Conservation (phyloP, 2,113 vertebrate species). For the Callipepla squamata region DNA sequence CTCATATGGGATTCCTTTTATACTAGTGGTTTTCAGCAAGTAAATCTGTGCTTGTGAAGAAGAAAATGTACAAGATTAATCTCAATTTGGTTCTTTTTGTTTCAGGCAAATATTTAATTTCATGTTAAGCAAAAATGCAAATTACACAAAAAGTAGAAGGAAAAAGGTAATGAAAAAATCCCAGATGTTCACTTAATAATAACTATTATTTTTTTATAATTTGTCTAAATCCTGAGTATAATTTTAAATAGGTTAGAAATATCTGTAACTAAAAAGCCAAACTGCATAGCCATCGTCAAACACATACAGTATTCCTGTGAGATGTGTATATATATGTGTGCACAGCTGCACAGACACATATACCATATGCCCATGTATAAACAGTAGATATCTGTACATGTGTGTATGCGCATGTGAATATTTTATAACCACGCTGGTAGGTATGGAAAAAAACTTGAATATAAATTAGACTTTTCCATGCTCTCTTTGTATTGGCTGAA, state of each 20-base stretch:
- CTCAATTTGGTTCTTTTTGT: neutral
- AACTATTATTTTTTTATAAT: neutral
- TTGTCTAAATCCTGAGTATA: neutral
- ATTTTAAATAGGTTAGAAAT: neutral
- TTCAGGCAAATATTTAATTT: neutral
- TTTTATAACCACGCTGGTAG: constrained; percentile 24
- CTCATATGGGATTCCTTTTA: neutral
- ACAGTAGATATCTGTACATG: constrained; percentile 3
- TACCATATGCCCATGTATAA: constrained; percentile 40
- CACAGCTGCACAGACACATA: constrained; percentile 50
- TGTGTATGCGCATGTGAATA: neutral
- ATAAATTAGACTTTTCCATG: neutral
- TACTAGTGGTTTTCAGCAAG: neutral
- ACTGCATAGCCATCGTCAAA: neutral
- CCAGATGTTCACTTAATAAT: neutral
- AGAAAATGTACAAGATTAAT: neutral
- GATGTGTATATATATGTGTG: constrained; percentile 37
- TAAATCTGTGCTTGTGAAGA: neutral
- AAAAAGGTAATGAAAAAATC: neutral
- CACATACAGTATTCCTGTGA: neutral
- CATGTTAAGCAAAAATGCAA: neutral
- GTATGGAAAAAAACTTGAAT: constrained; percentile 12
- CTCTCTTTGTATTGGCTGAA: neutral
- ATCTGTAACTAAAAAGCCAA: neutral
- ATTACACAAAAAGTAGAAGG: neutral